Evolutionary conservation across 2,888 invertebrate genomes (phyloP), one percentile per base, ranked within the genome.

Genomic region (Oscheius sp.): DNA sequence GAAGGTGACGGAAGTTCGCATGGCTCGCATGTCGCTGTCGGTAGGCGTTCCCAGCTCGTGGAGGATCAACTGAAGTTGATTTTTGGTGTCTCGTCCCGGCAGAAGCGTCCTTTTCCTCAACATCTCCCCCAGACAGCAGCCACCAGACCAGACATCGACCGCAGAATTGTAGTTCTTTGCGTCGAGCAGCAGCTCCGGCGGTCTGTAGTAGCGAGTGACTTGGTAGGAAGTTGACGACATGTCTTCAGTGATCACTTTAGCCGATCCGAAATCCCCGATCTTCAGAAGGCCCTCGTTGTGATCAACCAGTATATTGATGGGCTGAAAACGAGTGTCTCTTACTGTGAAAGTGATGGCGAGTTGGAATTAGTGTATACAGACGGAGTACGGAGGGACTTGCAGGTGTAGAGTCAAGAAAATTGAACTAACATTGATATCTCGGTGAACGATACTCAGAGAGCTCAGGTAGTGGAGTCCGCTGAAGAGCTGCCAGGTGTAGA

Each of bases 401-500:
- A 21, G 21, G 21, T 21, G 21, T 21, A 21, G 21, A 21, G 21
- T 21, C 21, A 21, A 21, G 21, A 21, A 21, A 21, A 21, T 21
- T 21, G 21, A 21, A 21, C 21, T 21, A 21, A 21, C 21, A 58
- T 81, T 81, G 13, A 81, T 65, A 62, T 81, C 81, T 2, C 81
- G 76, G 51, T 81, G 81, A 5, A 76, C 76, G 11, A 81, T 75
- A 55, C 72, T 57, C 50, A 68, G 33, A 11, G 55, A 51, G 33
- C 53, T 53, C n/a, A 70, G 70, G 63, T 82, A 82, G 21, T 78
- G 74, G 51, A 84, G 74, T 33, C 84, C 86, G 72, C 83, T 80
- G 78, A 85, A 86, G 42, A 86, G 47, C 70, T 86, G 86, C 86
- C 86, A 86, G 32, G 84, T 76, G 75, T 85, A 86, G 13, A 86